Percentiles rank a stretch among this genome's conserved stretches.
These are phyloP conservation scores for Rhadinocentrus ornatus DNA, from an alignment of 2,797 vertebrate genomes.

Conservation along the genomic window DNA sequence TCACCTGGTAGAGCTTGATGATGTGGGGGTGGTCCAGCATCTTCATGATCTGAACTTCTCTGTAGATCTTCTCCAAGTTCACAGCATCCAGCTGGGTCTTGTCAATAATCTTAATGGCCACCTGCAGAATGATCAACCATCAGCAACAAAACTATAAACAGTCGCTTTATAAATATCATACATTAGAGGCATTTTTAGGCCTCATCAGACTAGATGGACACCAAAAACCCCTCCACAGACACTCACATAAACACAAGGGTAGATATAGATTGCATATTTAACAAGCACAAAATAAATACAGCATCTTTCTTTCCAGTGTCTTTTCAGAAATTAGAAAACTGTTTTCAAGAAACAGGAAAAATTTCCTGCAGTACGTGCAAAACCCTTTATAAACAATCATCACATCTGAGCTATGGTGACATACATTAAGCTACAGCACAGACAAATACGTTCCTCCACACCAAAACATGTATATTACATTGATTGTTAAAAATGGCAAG, in stretches of 20 bases:
- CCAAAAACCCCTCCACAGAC: background rate
- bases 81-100: slow-evolving; percentile 98
- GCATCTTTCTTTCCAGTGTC: slow-evolving; percentile 22
- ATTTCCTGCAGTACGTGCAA: background rate
- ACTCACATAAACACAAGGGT: background rate
- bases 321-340: slow-evolving; percentile 17
- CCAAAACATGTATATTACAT: slow-evolving; percentile 21
- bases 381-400: slow-evolving; percentile 33
- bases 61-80: slow-evolving; percentile 98
- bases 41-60: slow-evolving; percentile 99
- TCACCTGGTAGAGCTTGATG: slow-evolving; percentile 98
- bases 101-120: slow-evolving; percentile 99
- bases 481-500: slow-evolving; percentile 39
- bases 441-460: slow-evolving; percentile 18
- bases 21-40: slow-evolving; percentile 98
- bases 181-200: slow-evolving; percentile 8
- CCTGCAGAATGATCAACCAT: slow-evolving; percentile 80
- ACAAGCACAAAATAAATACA: slow-evolving; percentile 17
- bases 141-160: slow-evolving; percentile 34
- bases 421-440: background rate
- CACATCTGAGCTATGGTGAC: background rate
- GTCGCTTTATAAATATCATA: slow-evolving; percentile 14
- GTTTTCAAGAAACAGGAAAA: slow-evolving; percentile 19
- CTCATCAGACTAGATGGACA: slow-evolving; percentile 26
- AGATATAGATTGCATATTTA: slow-evolving; percentile 38